Percentiles rank a stretch among this genome's conserved stretches.
phyloP scores from a whole-genome alignment of 2,888 invertebrate genomes.

The Polymixis flavicincta region DNA sequence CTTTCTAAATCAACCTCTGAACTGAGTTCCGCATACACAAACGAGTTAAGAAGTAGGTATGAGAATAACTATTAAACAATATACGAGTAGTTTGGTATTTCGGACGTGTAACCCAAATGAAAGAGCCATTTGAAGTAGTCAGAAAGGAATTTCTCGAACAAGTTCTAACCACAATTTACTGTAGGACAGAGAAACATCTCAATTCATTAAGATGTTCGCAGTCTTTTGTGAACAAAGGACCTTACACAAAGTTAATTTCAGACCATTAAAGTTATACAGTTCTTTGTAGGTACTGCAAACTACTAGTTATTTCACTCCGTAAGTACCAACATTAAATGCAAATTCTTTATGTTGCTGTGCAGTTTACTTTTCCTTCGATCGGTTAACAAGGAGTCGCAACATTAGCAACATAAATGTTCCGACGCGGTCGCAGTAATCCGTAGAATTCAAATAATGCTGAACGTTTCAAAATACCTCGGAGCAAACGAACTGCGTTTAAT shows the following conservation, averaged over 20 bases:
- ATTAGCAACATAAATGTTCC: slow-evolving; percentile 66
- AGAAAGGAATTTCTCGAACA: slow-evolving; percentile 20
- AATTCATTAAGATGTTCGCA: slow-evolving; percentile 37
- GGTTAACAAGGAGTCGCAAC: slow-evolving; percentile 21
- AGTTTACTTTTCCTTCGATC: slow-evolving; percentile 14
- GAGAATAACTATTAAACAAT: not conserved
- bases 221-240: slow-evolving; percentile 33
- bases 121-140: not conserved
- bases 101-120: not conserved
- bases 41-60: not conserved
- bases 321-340: slow-evolving; percentile 13
- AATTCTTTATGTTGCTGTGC: slow-evolving; percentile 36
- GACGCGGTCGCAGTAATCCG: slow-evolving; percentile 56
- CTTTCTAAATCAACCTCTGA: not conserved
- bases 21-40: not conserved
- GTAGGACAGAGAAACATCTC: slow-evolving; percentile 29
- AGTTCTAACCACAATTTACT: slow-evolving; percentile 23
- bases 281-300: slow-evolving; percentile 11
- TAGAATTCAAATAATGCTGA: slow-evolving; percentile 66
- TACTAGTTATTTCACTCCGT: slow-evolving; percentile 9
- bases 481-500: slow-evolving; percentile 59
- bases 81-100: slow-evolving; percentile 13
- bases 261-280: slow-evolving; percentile 2
- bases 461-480: slow-evolving; percentile 61
- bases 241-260: slow-evolving; percentile 17